Base-by-base conservation (phyloP, 2,888 invertebrate genomes). In the Papilio gigon region DNA sequence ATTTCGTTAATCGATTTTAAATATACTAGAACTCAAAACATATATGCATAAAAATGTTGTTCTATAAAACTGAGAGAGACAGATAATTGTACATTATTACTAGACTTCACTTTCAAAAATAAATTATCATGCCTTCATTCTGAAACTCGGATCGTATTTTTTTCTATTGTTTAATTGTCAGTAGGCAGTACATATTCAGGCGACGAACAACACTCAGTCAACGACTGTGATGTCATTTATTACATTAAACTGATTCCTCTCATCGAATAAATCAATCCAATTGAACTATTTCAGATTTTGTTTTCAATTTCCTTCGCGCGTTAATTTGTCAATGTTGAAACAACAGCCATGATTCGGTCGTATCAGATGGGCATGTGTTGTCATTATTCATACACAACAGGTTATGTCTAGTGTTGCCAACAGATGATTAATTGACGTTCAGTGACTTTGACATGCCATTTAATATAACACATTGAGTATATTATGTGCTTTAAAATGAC, bases 311-410 rank as follows among this genome's bases (percentile, higher is more conserved):
- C 4, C 20, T 1, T 60, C 22, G 40, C 20, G 27, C 27, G 17
- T 27, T 65, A 65, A 65, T 56, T 47, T 56, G 37, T 40, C 56
- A 56, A 27, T 40, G 53, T 56, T 53, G 27, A 40, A 40, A 56
- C 40, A 50, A 64, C 22, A 53, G 56, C 27, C 64, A 35, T 40
- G 40, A 37, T 65, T 53, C 53, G 27, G 53, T 40, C 27, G 40
- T 64, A 53, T 27, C 40, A 53, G 64, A 65, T 56, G 27, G 56
- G 40, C 53, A 56, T 56, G 30, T 65, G 30, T 40, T 40, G 27
- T 64, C 64, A 64, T 64, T 65, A 65, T 35, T 65, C 64, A 65
- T 37, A 56, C 27, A 65, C 64, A 65, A 56, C 64, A 65, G 64
- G 64, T 65, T 65, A 65, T 25, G 27, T 37, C 53, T 65, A 65